Percentiles rank a stretch among this genome's conserved stretches.
phyloP scores from a whole-genome alignment of 2,888 invertebrate species.

The Macaria notata region DNA sequence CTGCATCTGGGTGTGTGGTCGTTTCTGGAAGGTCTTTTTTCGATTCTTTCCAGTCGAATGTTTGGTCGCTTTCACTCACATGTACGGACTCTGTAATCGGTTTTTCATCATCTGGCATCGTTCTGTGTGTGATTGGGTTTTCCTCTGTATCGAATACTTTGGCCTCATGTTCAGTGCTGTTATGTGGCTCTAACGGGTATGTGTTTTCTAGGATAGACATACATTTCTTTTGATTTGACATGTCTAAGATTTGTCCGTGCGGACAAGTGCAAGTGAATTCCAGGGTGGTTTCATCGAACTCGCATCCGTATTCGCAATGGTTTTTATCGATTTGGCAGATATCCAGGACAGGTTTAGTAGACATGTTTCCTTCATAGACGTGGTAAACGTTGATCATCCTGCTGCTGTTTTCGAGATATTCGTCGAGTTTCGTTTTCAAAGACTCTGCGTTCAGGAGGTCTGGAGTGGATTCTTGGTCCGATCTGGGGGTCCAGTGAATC shows the following conservation, averaged over 20 bases:
- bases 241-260: conserved; percentile 67
- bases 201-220: conserved; percentile 52
- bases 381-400: conserved; percentile 80
- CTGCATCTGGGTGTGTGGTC: conserved; percentile 55
- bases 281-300: conserved; percentile 83
- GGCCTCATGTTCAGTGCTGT: conserved; percentile 39
- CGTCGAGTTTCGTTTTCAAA: conserved; percentile 72
- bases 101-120: conserved; percentile 49
- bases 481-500: conserved; percentile 84
- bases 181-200: conserved; percentile 30
- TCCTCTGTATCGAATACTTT: conserved; percentile 46
- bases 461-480: conserved; percentile 61
- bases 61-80: conserved; percentile 36
- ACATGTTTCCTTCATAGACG: conserved; percentile 69
- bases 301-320: conserved; percentile 85
- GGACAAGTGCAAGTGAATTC: conserved; percentile 87
- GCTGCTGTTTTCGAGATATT: conserved; percentile 72
- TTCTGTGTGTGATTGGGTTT: conserved; percentile 47
- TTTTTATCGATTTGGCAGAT: conserved; percentile 85
- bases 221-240: conserved; percentile 71
- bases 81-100: conserved; percentile 43
- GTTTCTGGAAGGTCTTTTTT: conserved; percentile 46
- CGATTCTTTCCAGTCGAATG: conserved; percentile 64
- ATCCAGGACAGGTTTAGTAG: conserved; percentile 79
- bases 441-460: conserved; percentile 75